Base-by-base conservation (phyloP, 2,113 vertebrate species). In the Pogona vitticeps region DNA sequence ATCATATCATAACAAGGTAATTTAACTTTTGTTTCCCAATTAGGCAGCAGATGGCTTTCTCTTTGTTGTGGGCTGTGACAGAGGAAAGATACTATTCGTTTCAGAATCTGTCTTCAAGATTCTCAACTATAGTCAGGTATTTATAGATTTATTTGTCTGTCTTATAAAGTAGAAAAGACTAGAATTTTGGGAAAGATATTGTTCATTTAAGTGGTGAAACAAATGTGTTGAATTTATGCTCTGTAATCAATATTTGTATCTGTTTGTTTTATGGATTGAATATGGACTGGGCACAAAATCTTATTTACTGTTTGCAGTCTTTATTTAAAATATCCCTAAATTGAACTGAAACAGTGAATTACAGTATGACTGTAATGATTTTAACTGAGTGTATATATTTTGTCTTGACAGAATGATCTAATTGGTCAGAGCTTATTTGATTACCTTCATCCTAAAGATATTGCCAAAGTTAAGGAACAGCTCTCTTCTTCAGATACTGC, bases 391-490 rank as follows among this genome's bases (percentile, higher is more conserved):
- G 77, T 78, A 65, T 46, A 58, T 31, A 1, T 86, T 93, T 76
- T 85, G 28, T 93, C 83, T 92, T 88, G 90, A 46, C 95, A 97
- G 98, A 99, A 99, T 42, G 99, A 99, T 94, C 97, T 99, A 92
- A 99, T 99, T 89, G 99, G 99, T 88, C 99, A 99, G 96, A 99
- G 99, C 94, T 94, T 99, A 90, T 99, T 99, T 88, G 99, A 99
- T 95, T 99, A 99, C 95, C 97, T 99, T 93, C 99, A 99, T 87
- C 99, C 99, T 87, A 99, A 99, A 97, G 99, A 99, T 94, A 99
- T 99, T n/a, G 98, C 98, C 97, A 99, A 99, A 98, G 98, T 99
- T 76, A 99, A 99, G 95, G 99, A 99, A 92, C 99, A 99, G 95
- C 97, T 99, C 90, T 99, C 99, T 6, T 99, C 99, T 5, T 99